phyloP scores from a whole-genome alignment of 2,797 vertebrate genomes.

The Pangasius mekongensis region DNA sequence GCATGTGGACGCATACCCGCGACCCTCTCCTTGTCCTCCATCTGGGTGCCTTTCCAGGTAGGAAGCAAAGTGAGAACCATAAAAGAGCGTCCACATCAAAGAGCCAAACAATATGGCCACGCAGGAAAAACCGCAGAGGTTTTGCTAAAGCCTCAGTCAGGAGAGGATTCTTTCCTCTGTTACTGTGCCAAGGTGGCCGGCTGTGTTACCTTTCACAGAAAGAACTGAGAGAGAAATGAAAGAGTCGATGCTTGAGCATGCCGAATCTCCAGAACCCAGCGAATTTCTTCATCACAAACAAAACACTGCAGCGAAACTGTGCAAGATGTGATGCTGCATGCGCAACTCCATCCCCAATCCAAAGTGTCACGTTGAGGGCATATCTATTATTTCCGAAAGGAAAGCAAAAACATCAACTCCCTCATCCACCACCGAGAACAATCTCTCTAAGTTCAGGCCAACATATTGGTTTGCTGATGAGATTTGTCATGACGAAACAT shows the following conservation, averaged over 20 bases:
- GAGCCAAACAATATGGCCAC: conserved; percentile 65
- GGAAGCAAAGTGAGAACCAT: conserved; percentile 50
- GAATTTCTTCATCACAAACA: conserved; percentile 11
- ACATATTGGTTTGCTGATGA: conserved; percentile 1
- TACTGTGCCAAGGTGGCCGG: conserved; percentile 62
- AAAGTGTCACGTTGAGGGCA: conserved; percentile 21
- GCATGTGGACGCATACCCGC: conserved; percentile 64
- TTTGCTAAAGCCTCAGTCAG: conserved; percentile 65
- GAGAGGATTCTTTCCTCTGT: conserved; percentile 67
- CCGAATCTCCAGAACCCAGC: not conserved
- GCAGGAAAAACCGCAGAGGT: conserved; percentile 67
- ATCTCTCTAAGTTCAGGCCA: not conserved
- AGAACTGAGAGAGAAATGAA: conserved; percentile 24
- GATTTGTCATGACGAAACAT: conserved; percentile 36
- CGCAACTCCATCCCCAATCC: not conserved
- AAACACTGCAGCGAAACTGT: not conserved
- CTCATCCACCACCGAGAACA: not conserved
- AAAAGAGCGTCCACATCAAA: conserved; percentile 68
- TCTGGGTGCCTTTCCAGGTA: conserved; percentile 74
- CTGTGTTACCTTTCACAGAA: conserved; percentile 36
- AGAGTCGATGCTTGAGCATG: not conserved
- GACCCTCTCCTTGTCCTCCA: conserved; percentile 62
- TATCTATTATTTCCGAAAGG: conserved; percentile 17
- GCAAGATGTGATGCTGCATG: not conserved
- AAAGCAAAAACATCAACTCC: not conserved